Evolutionary conservation across 2,797 vertebrate species (phyloP), one percentile per base, ranked within the genome.

Genomic region (Microctenopoma lineatum): DNA sequence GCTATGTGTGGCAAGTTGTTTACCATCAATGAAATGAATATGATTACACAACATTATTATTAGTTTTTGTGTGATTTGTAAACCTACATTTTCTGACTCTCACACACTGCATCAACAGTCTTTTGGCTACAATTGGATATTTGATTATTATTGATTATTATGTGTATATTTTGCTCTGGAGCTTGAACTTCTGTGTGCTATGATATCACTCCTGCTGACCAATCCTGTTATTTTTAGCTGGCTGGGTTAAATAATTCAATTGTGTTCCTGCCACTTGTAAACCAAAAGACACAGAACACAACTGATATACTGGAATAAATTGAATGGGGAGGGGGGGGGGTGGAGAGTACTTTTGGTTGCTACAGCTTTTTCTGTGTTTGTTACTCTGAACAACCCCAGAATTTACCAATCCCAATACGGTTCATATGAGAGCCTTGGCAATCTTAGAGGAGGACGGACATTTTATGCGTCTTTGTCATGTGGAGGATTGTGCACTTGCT

Each of bases 401-500:
- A n/a, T 45, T 39, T 47, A 38, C 15, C 8, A 36, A 15, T 27
- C 8, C 26, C 4, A 48, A 72, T 5, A 63, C n/a, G 59, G 75
- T 84, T 85, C 78, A 84, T 70, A 71, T 44, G 88, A 93, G 90
- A 94, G 90, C 91, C 93, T 77, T 88, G 90, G 87, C 82, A 80
- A 84, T 81, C 67, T 62, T 48, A 70, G 69, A 86, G 79, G 77
- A 87, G 80, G 86, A 70, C 58, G 75, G 70, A 89, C 85, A 90
- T 91, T 89, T 90, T 93, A 89, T 92, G 87, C 82, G 84, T 90
- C 85, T 90, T 57, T 73, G 83, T 85, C 78, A 78, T 21, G 54
- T 73, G 83, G 76, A 73, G 88, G 62, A 83, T 86, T 87, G 88
- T 94, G 92, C 78, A 89, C 88, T 93, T 91, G 90, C 89, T 92